phyloP scores from a whole-genome alignment of 2,113 vertebrate genomes.

The Apistogramma diplotaenia region DNA sequence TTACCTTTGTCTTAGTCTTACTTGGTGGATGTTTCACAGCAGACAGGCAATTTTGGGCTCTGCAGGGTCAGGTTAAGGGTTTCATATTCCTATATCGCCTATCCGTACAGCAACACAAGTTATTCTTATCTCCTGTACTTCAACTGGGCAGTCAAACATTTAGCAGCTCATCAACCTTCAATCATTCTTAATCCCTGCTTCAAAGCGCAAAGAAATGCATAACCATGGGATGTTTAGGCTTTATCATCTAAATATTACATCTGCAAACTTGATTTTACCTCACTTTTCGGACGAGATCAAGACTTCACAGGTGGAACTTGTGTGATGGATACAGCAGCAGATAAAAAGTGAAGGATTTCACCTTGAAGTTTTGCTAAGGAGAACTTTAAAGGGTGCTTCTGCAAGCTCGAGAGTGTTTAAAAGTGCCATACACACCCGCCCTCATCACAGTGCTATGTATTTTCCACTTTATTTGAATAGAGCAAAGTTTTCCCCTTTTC shows the following conservation, averaged over 20 bases:
- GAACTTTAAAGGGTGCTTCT: neutral
- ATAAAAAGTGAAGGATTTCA: neutral
- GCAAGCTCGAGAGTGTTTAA: neutral
- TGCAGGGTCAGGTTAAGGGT: neutral
- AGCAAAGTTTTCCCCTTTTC: neutral
- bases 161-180: neutral
- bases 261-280: neutral
- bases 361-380: neutral
- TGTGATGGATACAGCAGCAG: neutral
- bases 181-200: neutral
- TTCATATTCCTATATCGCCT: neutral
- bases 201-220: neutral
- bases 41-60: neutral
- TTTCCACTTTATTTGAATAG: neutral
- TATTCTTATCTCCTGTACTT: neutral
- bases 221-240: neutral
- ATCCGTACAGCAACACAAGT: neutral
- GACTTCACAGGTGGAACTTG: neutral
- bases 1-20: conserved; percentile 24
- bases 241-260: neutral
- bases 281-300: neutral
- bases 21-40: conserved; percentile 5
- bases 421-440: neutral
- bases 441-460: neutral
- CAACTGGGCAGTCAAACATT: neutral